These are phyloP conservation scores for Chionodraco myersi DNA, from an alignment of 2,113 vertebrate genomes.

Conservation along the genomic window DNA sequence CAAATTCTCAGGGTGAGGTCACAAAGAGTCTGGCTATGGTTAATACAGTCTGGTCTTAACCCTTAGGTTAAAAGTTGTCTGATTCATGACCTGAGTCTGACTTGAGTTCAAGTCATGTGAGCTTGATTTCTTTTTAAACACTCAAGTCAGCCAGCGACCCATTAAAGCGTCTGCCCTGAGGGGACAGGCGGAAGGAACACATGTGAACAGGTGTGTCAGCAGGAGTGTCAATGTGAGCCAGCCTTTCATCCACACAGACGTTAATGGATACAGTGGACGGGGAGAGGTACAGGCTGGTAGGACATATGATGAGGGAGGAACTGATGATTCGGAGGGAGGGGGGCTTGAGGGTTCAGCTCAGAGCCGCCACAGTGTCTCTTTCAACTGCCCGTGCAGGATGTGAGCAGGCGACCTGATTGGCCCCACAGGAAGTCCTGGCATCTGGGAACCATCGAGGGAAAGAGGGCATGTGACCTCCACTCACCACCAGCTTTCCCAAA, in stretches of 20 bases:
- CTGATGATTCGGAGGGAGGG: neutral
- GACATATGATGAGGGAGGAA: constrained; percentile 24
- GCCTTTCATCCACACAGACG: constrained; percentile 11
- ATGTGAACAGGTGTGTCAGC: constrained; percentile 24
- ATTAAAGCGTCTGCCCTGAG: neutral
- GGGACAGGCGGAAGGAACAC: neutral
- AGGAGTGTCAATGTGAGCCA: constrained; percentile 4
- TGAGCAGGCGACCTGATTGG: constrained; percentile 54
- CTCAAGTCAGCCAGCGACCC: neutral
- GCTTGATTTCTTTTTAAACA: neutral
- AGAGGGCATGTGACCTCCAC: constrained; percentile 84
- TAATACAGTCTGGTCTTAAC: neutral
- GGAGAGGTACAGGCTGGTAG: constrained; percentile 38
- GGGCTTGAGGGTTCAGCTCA: constrained; percentile 13
- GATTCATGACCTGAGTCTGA: neutral
- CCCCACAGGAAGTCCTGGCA: constrained; percentile 68
- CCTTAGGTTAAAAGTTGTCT: neutral
- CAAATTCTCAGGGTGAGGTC: neutral
- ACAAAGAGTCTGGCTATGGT: neutral
- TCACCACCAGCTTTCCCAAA: constrained; percentile 81
- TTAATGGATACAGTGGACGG: neutral
- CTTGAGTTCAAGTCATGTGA: constrained; percentile 12
- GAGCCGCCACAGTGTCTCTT: constrained; percentile 56
- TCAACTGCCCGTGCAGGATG: constrained; percentile 47
- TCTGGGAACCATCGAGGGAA: constrained; percentile 76